These are phyloP conservation scores for Poecilobothrus nobilitatus DNA, from an alignment of 2,888 invertebrate species.

Conservation along the genomic window DNA sequence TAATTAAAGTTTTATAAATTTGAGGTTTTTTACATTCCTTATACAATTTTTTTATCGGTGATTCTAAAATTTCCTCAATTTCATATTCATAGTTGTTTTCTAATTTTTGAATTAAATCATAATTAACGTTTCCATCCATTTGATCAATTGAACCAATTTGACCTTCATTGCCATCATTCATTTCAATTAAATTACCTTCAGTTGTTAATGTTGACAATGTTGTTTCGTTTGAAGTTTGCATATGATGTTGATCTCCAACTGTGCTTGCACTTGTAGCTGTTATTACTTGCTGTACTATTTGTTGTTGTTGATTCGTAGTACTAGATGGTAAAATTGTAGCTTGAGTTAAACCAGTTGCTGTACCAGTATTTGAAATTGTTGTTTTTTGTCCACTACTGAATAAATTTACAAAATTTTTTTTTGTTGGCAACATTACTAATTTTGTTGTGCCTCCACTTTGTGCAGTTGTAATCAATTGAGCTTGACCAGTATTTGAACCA, in stretches of 20 bases:
- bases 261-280: slow-evolving; percentile 42
- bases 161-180: slow-evolving; percentile 26
- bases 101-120: not conserved
- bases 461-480: slow-evolving; percentile 29
- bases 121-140: slow-evolving; percentile 32
- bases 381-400: slow-evolving; percentile 37
- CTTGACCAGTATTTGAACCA: slow-evolving; percentile 34
- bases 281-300: not conserved
- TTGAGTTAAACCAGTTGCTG: slow-evolving; percentile 19
- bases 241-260: not conserved
- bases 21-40: too few relatives aligned
- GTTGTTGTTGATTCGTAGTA: not conserved
- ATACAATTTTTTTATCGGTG: too few relatives aligned
- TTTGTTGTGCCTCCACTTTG: slow-evolving; percentile 37
- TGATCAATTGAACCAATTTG: slow-evolving; percentile 32
- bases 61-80: too few relatives aligned
- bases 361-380: slow-evolving; percentile 20
- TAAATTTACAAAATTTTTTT: slow-evolving; percentile 50
- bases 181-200: slow-evolving; percentile 51
- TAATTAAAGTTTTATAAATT: too few relatives aligned
- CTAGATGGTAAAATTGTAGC: slow-evolving; percentile 24
- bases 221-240: slow-evolving; percentile 42
- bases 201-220: slow-evolving; percentile 55
- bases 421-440: slow-evolving; percentile 46
- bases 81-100: too few relatives aligned